A percentile compares a stretch with the other conserved stretches of the same genome.
Evolutionary conservation across 2,888 invertebrate genomes (phyloP).

Genomic region (Caenorhabditis wallacei): DNA sequence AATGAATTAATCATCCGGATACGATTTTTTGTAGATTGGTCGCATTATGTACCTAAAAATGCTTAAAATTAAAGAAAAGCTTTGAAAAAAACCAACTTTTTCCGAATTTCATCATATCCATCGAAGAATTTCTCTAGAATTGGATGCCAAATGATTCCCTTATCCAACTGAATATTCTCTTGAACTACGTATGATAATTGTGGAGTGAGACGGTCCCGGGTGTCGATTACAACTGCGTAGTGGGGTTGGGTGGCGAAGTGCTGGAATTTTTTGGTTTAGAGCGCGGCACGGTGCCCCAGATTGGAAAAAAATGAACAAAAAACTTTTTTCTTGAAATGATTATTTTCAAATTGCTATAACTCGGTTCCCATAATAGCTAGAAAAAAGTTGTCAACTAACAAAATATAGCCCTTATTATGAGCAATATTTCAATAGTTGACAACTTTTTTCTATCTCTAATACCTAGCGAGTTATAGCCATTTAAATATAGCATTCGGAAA

Average conservation of each 20-base stretch:
- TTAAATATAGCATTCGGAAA: too few relatives aligned
- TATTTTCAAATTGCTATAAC: too few relatives aligned
- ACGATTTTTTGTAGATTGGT: conserved; percentile 28
- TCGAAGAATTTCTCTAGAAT: conserved; percentile 84
- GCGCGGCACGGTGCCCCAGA: too few relatives aligned
- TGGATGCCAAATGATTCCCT: conserved; percentile 84
- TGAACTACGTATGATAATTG: conserved; percentile 76
- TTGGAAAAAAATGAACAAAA: too few relatives aligned
- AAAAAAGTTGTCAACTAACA: too few relatives aligned
- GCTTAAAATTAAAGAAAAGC: neutral
- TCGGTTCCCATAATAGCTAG: too few relatives aligned
- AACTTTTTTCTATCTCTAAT: too few relatives aligned
- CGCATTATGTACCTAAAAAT: conserved; percentile 58
- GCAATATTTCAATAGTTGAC: too few relatives aligned
- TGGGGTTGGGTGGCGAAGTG: conserved; percentile 83
- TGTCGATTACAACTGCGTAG: conserved; percentile 85
- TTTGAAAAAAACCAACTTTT: conserved; percentile 21
- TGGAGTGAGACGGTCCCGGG: conserved; percentile 84
- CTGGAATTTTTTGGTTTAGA: conserved; percentile 46
- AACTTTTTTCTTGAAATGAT: neutral
- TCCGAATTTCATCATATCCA: conserved; percentile 66
- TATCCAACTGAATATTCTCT: conserved; percentile 83
- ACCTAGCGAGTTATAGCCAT: too few relatives aligned
- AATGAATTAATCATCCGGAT: conserved; percentile 51
- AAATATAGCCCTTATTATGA: too few relatives aligned